Percentiles rank a stretch among this genome's conserved stretches.
These are phyloP conservation scores for Pseudochirops corinnae DNA, from an alignment of 2,797 vertebrate species.

Conservation along the genomic window DNA sequence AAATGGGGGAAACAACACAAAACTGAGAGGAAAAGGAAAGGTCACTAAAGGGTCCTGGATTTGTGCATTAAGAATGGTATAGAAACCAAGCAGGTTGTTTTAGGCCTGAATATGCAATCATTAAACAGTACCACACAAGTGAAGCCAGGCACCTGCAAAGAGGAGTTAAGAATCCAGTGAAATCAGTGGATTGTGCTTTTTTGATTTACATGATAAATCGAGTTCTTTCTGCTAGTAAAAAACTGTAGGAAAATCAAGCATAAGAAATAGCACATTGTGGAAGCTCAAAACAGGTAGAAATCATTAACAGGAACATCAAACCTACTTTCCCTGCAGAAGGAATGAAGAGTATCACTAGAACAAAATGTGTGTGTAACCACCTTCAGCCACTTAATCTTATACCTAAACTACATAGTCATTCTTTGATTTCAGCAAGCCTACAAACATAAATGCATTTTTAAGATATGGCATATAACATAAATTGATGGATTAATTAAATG, in stretches of 20 bases:
- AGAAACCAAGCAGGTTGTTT: conserved; percentile 75
- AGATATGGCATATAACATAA: conserved; percentile 45
- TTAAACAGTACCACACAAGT: conserved; percentile 63
- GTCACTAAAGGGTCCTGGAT: conserved; percentile 58
- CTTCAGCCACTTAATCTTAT: background rate
- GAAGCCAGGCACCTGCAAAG: conserved; percentile 67
- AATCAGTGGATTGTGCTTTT: conserved; percentile 68
- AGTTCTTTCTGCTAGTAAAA: conserved; percentile 60
- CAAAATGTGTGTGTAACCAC: conserved; percentile 39
- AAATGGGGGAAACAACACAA: conserved; percentile 31
- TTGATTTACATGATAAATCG: conserved; percentile 75
- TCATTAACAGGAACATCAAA: conserved; percentile 65
- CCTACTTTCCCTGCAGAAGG: conserved; percentile 62
- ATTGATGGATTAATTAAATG: conserved; percentile 32
- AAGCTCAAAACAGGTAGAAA: conserved; percentile 72
- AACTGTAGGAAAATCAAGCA: background rate
- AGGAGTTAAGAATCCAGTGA: conserved; percentile 58
- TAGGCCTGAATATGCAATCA: conserved; percentile 67
- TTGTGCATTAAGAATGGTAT: conserved; percentile 42
- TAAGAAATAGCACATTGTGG: conserved; percentile 57
- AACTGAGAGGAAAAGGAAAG: conserved; percentile 62
- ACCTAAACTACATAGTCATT: background rate
- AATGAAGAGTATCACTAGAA: conserved; percentile 65
- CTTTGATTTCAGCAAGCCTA: conserved; percentile 12
- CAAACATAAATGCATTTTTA: conserved; percentile 10